Percentiles rank a stretch among this genome's conserved stretches.
Conservation (phyloP, 2,797 vertebrate genomes). For the Sebastiscus tertius region DNA sequence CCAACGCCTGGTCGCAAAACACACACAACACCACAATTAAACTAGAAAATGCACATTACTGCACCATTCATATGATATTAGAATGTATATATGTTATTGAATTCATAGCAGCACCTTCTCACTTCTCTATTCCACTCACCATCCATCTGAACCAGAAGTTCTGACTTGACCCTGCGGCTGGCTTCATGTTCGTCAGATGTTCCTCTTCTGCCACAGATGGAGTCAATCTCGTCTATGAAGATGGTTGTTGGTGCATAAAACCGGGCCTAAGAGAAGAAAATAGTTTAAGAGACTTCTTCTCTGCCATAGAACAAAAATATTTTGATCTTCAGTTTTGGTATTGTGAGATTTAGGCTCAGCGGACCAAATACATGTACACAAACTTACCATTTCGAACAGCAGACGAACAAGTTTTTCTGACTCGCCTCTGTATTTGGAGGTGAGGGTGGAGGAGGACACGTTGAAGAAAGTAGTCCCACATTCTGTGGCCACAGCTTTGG, state of each 20-base stretch:
- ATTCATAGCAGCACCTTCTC: neutral
- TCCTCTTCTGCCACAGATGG: slow-evolving; percentile 95
- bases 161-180: slow-evolving; percentile 97
- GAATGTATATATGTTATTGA: neutral
- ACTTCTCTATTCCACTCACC: slow-evolving; percentile 83
- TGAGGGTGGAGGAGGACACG: slow-evolving; percentile 95
- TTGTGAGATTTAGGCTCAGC: neutral
- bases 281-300: neutral
- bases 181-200: slow-evolving; percentile 97
- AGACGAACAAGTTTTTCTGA: slow-evolving; percentile 98
- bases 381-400: slow-evolving; percentile 96
- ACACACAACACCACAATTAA: neutral
- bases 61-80: neutral
- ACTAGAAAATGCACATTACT: neutral
- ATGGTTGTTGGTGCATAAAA: slow-evolving; percentile 98
- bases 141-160: slow-evolving; percentile 98
- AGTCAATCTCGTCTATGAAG: slow-evolving; percentile 98
- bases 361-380: neutral
- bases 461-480: slow-evolving; percentile 99
- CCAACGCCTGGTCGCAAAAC: slow-evolving; percentile 87
- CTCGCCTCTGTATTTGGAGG: slow-evolving; percentile 96
- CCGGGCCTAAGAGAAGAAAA: slow-evolving; percentile 83
- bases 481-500: slow-evolving; percentile 98
- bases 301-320: neutral
- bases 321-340: neutral